These are phyloP conservation scores for Tamandua tetradactyla DNA, from an alignment of 2,797 vertebrate genomes.

Conservation along the genomic window DNA sequence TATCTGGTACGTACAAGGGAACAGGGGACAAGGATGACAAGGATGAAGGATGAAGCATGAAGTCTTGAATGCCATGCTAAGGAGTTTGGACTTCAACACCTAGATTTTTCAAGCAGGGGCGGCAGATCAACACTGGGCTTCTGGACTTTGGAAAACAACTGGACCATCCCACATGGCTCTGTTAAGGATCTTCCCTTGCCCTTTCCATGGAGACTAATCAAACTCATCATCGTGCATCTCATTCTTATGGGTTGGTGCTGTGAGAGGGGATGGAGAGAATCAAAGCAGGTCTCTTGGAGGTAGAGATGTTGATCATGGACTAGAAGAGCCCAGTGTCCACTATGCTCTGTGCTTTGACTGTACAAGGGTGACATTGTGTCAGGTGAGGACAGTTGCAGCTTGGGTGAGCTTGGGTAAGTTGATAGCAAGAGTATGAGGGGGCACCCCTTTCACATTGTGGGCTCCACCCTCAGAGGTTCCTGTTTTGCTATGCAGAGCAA, in stretches of 20 bases:
- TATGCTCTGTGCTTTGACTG: too few relatives aligned
- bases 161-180: background rate
- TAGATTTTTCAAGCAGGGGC: background rate
- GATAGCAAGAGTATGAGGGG: background rate
- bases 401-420: background rate
- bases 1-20: background rate
- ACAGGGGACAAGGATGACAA: background rate
- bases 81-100: background rate
- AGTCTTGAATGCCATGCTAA: background rate
- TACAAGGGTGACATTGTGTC: fast-evolving
- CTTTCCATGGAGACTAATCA: background rate
- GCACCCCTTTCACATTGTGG: fast-evolving
- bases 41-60: background rate
- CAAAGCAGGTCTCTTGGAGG: background rate
- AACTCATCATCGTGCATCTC: background rate
- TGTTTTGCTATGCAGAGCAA: fast-evolving
- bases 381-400: background rate
- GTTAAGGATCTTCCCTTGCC: background rate
- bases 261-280: background rate
- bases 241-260: fast-evolving
- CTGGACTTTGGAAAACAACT: background rate
- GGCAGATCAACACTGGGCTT: background rate
- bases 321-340: background rate
- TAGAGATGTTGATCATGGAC: fast-evolving
- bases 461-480: background rate